Evolutionary conservation across 2,888 invertebrate species (phyloP).

Genomic region (Temnothorax unifasciatus): DNA sequence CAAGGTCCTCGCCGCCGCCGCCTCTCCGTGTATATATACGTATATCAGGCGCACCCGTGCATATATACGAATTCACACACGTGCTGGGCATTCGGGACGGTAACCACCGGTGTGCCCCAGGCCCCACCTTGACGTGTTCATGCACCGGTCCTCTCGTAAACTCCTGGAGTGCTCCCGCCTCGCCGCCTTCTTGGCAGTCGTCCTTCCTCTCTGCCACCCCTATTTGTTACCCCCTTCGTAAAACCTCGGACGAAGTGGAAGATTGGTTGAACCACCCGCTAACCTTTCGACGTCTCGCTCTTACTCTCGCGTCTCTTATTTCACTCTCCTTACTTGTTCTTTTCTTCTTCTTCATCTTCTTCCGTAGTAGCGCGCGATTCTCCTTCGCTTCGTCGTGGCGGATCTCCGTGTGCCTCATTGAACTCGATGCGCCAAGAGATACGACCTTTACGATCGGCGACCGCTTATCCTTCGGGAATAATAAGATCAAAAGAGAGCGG

Average conservation of each 20-base stretch:
- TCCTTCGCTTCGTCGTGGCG: conserved; percentile 45
- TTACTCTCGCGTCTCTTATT: conserved; percentile 23
- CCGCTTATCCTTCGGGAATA: conserved; percentile 60
- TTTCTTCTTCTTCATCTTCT: conserved; percentile 43
- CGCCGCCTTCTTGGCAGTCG: conserved; percentile 51
- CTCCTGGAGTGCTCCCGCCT: conserved; percentile 68
- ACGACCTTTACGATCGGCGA: conserved; percentile 65
- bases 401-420: conserved; percentile 63
- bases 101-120: conserved; percentile 71
- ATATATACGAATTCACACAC: conserved; percentile 36
- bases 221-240: conserved; percentile 50
- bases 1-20: conserved; percentile 33
- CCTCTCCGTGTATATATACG: conserved; percentile 17
- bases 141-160: conserved; percentile 80
- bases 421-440: conserved; percentile 69
- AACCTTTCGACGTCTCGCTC: conserved; percentile 43
- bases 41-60: conserved; percentile 36
- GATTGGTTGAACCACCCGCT: conserved; percentile 43
- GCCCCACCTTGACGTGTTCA: conserved; percentile 80
- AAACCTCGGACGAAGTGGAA: conserved; percentile 51
- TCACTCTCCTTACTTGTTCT: conserved; percentile 10
- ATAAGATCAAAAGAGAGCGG: conserved; percentile 62
- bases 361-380: conserved; percentile 33
- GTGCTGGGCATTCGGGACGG: conserved; percentile 54
- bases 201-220: conserved; percentile 26